Conservation (phyloP, 2,797 vertebrate genomes). For the Arremon aurantiirostris region DNA sequence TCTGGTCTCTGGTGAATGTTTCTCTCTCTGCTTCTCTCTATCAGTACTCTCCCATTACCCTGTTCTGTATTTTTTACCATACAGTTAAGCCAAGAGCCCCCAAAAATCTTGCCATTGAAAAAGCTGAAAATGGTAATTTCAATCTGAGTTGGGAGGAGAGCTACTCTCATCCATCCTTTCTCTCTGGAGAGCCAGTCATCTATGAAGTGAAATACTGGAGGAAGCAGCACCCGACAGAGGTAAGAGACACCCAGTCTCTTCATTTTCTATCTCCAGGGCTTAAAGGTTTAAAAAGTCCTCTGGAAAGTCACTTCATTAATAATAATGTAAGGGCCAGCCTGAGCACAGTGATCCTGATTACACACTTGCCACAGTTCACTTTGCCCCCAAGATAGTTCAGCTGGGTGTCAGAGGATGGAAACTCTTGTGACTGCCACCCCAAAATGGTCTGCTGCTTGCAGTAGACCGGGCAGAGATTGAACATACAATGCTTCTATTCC, state of each 20-base stretch:
- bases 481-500: background rate
- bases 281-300: background rate
- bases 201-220: constrained; percentile 69
- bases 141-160: constrained; percentile 66
- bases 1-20: background rate
- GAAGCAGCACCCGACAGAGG: constrained; percentile 20
- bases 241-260: constrained; percentile 7
- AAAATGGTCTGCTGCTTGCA: background rate
- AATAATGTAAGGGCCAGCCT: background rate
- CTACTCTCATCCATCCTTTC: background rate
- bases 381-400: background rate
- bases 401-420: background rate
- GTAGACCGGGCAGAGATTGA: background rate
- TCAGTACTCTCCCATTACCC: background rate
- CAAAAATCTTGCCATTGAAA: constrained; percentile 31
- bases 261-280: background rate
- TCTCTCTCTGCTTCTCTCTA: background rate
- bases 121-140: background rate
- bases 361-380: background rate
- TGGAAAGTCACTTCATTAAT: background rate
- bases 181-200: background rate
- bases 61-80: background rate
- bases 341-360: background rate
- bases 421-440: background rate
- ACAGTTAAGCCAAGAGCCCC: constrained; percentile 74